These are phyloP conservation scores for Morelia viridis DNA, from an alignment of 2,797 vertebrate species.

Conservation along the genomic window DNA sequence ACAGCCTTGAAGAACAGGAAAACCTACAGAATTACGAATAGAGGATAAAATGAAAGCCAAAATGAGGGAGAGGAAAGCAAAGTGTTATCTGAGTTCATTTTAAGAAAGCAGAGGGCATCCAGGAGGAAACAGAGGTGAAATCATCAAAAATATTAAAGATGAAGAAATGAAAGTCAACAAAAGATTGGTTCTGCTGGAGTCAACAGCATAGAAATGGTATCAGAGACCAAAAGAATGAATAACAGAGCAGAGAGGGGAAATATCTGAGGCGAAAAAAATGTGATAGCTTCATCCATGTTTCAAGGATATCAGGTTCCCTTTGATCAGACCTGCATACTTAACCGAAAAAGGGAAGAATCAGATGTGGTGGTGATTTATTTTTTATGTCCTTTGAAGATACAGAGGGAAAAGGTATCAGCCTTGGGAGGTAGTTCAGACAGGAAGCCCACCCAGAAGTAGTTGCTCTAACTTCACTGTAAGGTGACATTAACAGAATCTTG, in stretches of 20 bases:
- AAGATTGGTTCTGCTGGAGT: not conserved
- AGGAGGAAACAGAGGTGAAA: not conserved
- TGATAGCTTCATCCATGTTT: conserved; percentile 25
- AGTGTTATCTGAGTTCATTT: not conserved
- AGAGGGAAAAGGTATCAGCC: not conserved
- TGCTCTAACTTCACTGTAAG: not conserved
- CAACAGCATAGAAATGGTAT: not conserved
- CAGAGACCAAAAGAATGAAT: conserved; percentile 7
- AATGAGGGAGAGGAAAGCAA: not conserved
- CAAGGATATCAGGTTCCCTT: not conserved
- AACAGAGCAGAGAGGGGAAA: not conserved
- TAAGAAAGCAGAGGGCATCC: not conserved
- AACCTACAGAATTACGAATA: not conserved
- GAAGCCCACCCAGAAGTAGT: not conserved
- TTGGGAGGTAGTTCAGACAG: not conserved
- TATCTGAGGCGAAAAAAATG: not conserved
- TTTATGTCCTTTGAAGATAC: not conserved
- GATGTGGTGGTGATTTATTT: not conserved
- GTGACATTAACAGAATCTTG: not conserved
- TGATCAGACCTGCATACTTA: not conserved
- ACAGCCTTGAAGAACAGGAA: not conserved
- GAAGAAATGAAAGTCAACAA: not conserved
- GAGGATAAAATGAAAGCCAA: not conserved
- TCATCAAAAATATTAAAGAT: not conserved
- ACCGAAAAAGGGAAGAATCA: not conserved